Percentiles rank a stretch among this genome's conserved stretches.
These are phyloP conservation scores for Lithophane leautieri DNA, from an alignment of 2,888 invertebrate species.

Conservation along the genomic window DNA sequence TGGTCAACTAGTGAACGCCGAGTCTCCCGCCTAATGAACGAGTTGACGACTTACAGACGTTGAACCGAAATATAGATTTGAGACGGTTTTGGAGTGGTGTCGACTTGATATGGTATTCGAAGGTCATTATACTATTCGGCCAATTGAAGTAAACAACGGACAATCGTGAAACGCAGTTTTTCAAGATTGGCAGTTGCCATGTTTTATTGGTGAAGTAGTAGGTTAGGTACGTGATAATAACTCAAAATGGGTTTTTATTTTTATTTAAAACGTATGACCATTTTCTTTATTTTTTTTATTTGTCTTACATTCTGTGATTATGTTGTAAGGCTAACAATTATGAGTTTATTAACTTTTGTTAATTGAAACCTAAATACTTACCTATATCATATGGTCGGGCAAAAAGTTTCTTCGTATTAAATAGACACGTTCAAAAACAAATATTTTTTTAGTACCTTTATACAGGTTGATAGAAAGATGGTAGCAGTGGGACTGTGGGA, in stretches of 20 bases:
- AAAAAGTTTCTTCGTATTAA: slow-evolving; percentile 12
- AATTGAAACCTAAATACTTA: slow-evolving; percentile 36
- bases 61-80: not conserved
- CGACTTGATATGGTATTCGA: slow-evolving; percentile 21
- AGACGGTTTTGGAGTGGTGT: not conserved
- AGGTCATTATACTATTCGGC: not conserved
- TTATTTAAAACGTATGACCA: slow-evolving; percentile 17
- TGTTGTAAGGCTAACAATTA: slow-evolving; percentile 39
- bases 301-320: slow-evolving; percentile 30
- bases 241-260: slow-evolving; percentile 12
- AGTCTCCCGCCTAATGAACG: not conserved
- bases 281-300: slow-evolving; percentile 19
- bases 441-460: not conserved
- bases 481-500: not conserved
- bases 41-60: not conserved
- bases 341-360: slow-evolving; percentile 34
- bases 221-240: slow-evolving; percentile 28
- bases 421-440: not conserved
- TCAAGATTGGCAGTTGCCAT: not conserved
- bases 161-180: not conserved
- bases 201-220: slow-evolving; percentile 6
- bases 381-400: not conserved
- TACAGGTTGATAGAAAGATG: not conserved
- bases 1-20: not conserved
- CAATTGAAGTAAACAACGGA: slow-evolving; percentile 6